A percentile compares a stretch with the other conserved stretches of the same genome.
phyloP scores from a whole-genome alignment of 2,113 vertebrate species.

The Arothron firmamentum region DNA sequence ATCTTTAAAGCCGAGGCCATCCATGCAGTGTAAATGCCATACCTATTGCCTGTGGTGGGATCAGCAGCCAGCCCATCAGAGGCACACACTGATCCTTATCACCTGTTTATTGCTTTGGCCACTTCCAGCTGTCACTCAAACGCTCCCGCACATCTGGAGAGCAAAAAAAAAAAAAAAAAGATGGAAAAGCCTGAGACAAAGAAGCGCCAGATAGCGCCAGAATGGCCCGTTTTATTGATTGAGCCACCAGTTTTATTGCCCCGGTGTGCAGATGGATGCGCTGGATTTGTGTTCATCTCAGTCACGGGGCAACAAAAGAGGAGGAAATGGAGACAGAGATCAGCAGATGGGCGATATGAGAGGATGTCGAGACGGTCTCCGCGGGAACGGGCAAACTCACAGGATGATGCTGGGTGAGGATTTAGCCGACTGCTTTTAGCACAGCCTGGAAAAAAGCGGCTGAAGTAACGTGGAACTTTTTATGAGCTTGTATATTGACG shows the following conservation, averaged over 20 bases:
- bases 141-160: slow-evolving; percentile 31
- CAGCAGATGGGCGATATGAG: slow-evolving; percentile 1
- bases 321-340: slow-evolving; percentile 17
- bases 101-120: slow-evolving; percentile 30
- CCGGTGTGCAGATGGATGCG: slow-evolving; percentile 4
- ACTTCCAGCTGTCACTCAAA: slow-evolving; percentile 55
- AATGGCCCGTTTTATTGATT: slow-evolving; percentile 17
- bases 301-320: slow-evolving; percentile 16
- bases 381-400: slow-evolving; percentile 2
- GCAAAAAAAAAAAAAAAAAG: slow-evolving; percentile 19
- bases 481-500: slow-evolving; percentile 67
- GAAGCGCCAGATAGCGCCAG: slow-evolving; percentile 28
- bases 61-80: slow-evolving; percentile 50
- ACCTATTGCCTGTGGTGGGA: slow-evolving; percentile 25
- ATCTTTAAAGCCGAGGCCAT: slow-evolving; percentile 33
- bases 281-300: slow-evolving; percentile 9
- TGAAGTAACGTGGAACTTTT: slow-evolving; percentile 53
- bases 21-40: slow-evolving; percentile 49
- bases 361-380: slow-evolving; percentile 1
- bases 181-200: slow-evolving; percentile 24
- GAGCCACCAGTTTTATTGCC: slow-evolving; percentile 24
- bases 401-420: slow-evolving; percentile 13
- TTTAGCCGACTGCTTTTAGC: slow-evolving; percentile 30
- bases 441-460: slow-evolving; percentile 4
- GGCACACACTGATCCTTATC: slow-evolving; percentile 50